phyloP scores from a whole-genome alignment of 1,140 invertebrate genomes.

The Bactericera cockerelli region DNA sequence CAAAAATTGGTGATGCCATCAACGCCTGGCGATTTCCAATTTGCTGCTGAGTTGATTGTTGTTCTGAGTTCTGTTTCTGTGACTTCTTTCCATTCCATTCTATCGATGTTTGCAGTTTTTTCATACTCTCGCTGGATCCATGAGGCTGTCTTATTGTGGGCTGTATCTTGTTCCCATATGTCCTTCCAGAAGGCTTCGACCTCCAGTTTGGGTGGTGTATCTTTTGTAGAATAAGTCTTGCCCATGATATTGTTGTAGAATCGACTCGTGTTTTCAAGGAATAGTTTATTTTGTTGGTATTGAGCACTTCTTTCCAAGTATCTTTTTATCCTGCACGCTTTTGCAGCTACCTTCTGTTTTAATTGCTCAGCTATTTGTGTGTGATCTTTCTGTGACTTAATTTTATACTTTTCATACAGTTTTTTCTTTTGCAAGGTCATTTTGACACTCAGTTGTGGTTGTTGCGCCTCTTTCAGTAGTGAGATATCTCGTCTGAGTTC shows the following conservation, averaged over 20 bases:
- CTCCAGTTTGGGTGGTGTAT: background rate
- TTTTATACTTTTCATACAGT: background rate
- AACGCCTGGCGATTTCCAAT: background rate
- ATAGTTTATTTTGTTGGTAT: background rate
- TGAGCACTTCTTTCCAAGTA: background rate
- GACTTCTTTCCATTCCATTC: background rate
- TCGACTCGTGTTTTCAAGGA: background rate
- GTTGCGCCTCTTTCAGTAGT: background rate
- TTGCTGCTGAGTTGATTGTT: background rate
- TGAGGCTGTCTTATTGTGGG: background rate
- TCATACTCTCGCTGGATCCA: background rate
- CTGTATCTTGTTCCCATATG: background rate
- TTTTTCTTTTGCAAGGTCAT: background rate
- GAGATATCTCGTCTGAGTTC: background rate
- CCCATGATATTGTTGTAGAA: background rate
- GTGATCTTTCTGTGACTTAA: background rate
- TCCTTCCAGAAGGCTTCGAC: background rate
- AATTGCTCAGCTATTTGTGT: background rate
- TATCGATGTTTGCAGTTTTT: background rate
- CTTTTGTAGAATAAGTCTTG: background rate
- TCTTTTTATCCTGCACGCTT: background rate
- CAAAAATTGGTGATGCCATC: constrained; percentile 3
- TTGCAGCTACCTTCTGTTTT: background rate
- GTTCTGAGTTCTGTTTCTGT: background rate
- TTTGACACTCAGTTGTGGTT: background rate